Conservation (phyloP, 2,113 vertebrate genomes). For the Lophotis ruficrista region DNA sequence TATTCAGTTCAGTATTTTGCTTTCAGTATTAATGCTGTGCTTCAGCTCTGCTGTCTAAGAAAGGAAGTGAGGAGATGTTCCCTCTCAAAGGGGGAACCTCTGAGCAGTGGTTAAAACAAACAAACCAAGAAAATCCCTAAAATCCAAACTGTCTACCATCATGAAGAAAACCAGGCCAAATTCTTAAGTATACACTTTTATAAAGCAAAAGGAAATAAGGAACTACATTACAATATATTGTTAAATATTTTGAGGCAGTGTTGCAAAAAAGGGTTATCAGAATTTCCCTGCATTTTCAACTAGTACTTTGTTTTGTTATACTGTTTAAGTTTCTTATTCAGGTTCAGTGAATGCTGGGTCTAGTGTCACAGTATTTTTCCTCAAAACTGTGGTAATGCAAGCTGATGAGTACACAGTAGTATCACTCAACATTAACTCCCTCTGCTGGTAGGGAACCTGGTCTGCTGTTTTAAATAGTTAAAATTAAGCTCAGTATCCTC, state of each 20-base stretch:
- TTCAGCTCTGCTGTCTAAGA: neutral
- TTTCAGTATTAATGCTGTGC: neutral
- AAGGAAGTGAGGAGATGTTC: neutral
- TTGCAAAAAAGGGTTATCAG: neutral
- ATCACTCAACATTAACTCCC: neutral
- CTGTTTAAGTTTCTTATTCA: neutral
- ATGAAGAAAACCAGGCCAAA: neutral
- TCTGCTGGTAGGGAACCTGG: slow-evolving; percentile 34
- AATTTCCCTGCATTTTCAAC: neutral
- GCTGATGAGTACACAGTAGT: neutral
- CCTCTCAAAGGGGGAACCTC: neutral
- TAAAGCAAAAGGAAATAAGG: neutral
- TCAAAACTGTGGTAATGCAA: neutral
- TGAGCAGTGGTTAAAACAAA: neutral
- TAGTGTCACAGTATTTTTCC: neutral
- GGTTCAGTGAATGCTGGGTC: neutral
- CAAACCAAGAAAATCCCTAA: neutral
- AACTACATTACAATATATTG: neutral
- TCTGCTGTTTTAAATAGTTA: neutral
- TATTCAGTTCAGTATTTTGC: neutral
- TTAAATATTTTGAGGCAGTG: neutral
- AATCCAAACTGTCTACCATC: neutral
- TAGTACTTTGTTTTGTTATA: neutral
- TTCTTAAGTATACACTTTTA: neutral
- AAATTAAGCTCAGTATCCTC: neutral